Evolutionary conservation across 1,140 invertebrate species (phyloP), one percentile per base, ranked within the genome.

Genomic region (Lithobius niger): DNA sequence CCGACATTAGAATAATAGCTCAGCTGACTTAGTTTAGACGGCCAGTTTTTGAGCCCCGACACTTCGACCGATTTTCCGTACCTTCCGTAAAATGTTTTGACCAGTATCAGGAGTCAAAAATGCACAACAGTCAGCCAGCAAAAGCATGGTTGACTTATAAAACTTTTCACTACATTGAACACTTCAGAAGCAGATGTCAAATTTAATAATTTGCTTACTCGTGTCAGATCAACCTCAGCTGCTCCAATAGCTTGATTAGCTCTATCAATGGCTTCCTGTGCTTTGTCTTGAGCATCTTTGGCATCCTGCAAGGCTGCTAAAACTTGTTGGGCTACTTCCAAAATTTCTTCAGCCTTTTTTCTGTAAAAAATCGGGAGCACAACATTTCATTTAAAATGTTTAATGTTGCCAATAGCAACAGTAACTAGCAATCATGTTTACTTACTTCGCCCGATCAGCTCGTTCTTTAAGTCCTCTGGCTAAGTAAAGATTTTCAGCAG

Each of bases 181-280:
- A n/a, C n/a, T n/a, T n/a, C n/a, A n/a, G n/a, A n/a, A n/a, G n/a
- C n/a, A n/a, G n/a, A n/a, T n/a, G n/a, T n/a, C n/a, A n/a, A n/a
- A n/a, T 64, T n/a, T n/a, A n/a, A n/a, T n/a, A n/a, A n/a, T n/a
- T n/a, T n/a, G n/a, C 31, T 45, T 45, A 79, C 78, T 67, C 75
- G 70, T 19, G 74, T 71, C 26, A 96, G 74, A 72, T 92, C 84
- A 55, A 71, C 73, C 62, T 87, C 78, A 10, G 87, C 85, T 54
- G 79, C 72, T 26, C 72, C 69, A 31, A 95, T 91, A 64, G 93
- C 85, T 26, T 73, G 72, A 55, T 83, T 82, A 0, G 90, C 89
- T 66, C 82, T 80, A 31, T 81, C 72, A 60, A 95, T 92, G 28
- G 88, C 86, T 44, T 70, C 68, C 61, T 82, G 76, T 1, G 91